Evolutionary conservation across 2,888 invertebrate species (phyloP).

Genomic region (Cartodere bifasciata): DNA sequence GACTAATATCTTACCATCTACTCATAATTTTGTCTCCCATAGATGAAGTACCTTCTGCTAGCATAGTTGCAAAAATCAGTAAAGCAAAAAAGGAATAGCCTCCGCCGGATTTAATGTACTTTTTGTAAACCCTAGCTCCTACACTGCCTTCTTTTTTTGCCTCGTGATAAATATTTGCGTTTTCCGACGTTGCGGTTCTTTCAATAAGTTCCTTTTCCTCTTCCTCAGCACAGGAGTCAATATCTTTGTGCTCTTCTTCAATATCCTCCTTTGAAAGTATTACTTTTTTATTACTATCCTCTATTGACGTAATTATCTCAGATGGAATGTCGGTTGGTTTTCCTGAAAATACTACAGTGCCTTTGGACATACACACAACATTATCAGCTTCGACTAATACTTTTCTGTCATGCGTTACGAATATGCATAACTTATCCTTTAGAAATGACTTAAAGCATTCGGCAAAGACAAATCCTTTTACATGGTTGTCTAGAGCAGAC

Average conservation of each 20-base stretch:
- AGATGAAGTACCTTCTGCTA: conserved; percentile 19
- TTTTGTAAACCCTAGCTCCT: conserved; percentile 19
- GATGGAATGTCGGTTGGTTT: conserved; percentile 42
- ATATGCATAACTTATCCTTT: conserved; percentile 50
- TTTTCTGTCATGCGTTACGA: conserved; percentile 58
- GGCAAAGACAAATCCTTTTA: conserved; percentile 73
- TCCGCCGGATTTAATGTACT: conserved; percentile 23
- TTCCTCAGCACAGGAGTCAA: too few relatives aligned
- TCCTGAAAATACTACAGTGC: conserved; percentile 9
- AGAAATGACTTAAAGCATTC: conserved; percentile 53
- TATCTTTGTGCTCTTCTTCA: conserved; percentile 13
- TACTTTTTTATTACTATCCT: too few relatives aligned
- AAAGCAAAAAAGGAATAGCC: conserved; percentile 19
- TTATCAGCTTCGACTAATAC: conserved; percentile 39
- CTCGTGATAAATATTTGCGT: conserved; percentile 22
- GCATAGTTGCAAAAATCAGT: conserved; percentile 14
- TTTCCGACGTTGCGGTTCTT: conserved; percentile 14
- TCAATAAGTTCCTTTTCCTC: conserved; percentile 14
- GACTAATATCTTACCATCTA: conserved; percentile 18
- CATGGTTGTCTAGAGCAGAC: conserved; percentile 76
- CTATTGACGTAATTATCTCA: conserved; percentile 30
- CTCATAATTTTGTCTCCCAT: conserved; percentile 21
- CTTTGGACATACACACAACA: conserved; percentile 20
- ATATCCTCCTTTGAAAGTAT: conserved; percentile 51
- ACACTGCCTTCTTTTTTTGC: conserved; percentile 22